Evolutionary conservation across 2,888 invertebrate species (phyloP).

Genomic region (Rhyacophila evoluta): DNA sequence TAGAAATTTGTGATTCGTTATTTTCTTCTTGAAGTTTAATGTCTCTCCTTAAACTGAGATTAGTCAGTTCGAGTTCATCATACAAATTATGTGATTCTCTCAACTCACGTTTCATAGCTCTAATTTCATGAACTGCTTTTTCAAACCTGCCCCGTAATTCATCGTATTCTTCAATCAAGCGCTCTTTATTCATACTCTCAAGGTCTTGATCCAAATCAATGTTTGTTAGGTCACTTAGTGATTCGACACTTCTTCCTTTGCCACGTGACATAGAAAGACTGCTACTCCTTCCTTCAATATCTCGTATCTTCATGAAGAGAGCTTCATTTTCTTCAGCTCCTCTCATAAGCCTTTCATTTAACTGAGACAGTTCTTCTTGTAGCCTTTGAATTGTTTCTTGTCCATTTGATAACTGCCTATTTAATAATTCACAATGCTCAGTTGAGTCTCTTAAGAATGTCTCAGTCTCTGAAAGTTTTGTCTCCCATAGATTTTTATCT

Average conservation of each 20-base stretch:
- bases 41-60: conserved; percentile 80
- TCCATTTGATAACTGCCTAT: conserved; percentile 75
- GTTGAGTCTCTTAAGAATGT: conserved; percentile 76
- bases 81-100: conserved; percentile 84
- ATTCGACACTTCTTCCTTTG: conserved; percentile 79
- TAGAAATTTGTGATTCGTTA: conserved; percentile 78
- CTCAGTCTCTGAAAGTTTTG: conserved; percentile 76
- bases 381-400: conserved; percentile 76
- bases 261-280: conserved; percentile 70
- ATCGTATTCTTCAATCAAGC: conserved; percentile 83
- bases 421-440: conserved; percentile 74
- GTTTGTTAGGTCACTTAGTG: conserved; percentile 84
- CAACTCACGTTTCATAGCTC: conserved; percentile 84
- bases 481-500: conserved; percentile 78
- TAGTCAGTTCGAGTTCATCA: conserved; percentile 84
- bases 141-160: conserved; percentile 83
- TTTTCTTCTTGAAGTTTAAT: conserved; percentile 75
- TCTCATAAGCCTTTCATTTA: conserved; percentile 75
- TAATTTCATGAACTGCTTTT: conserved; percentile 85
- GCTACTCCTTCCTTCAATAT: conserved; percentile 74
- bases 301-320: conserved; percentile 78
- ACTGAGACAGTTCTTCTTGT: conserved; percentile 76
- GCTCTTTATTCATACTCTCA: conserved; percentile 79
- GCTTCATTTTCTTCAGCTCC: conserved; percentile 84
- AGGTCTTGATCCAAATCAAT: conserved; percentile 82